phyloP scores from a whole-genome alignment of 1,140 invertebrate species.

The Polyergus mexicanus region DNA sequence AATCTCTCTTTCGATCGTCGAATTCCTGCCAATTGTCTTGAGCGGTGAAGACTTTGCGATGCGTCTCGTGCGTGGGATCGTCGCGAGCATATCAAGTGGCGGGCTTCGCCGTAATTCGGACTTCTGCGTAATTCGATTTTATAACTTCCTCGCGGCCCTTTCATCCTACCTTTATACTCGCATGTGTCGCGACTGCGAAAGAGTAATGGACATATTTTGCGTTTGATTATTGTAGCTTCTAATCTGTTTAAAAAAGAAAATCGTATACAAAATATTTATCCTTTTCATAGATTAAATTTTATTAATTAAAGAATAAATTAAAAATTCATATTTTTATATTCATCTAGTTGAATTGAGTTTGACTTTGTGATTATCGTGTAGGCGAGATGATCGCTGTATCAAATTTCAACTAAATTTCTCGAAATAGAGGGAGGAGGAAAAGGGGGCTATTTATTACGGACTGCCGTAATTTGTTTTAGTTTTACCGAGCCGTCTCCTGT shows the following conservation, averaged over 20 bases:
- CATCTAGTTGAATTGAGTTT: background rate
- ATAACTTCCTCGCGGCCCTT: constrained; percentile 81
- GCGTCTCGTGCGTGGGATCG: constrained; percentile 65
- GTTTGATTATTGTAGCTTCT: background rate
- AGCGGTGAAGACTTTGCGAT: background rate
- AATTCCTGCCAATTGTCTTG: constrained; percentile 1
- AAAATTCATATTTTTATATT: background rate
- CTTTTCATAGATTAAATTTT: background rate
- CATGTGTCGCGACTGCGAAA: constrained; percentile 51
- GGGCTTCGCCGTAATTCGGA: constrained; percentile 40
- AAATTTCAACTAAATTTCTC: constrained; percentile 8
- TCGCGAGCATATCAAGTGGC: constrained; percentile 70
- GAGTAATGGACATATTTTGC: background rate
- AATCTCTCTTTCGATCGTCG: background rate
- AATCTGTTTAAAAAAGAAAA: background rate
- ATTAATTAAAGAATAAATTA: background rate
- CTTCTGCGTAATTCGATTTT: constrained; percentile 76
- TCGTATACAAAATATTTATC: background rate
- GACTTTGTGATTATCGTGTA: background rate
- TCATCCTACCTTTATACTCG: constrained; percentile 33
- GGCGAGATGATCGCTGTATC: background rate
- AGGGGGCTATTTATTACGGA: constrained; percentile 2
- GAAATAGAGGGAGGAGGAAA: background rate
- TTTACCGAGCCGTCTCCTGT: background rate
- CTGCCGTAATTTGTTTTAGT: background rate